A percentile compares a stretch with the other conserved stretches of the same genome.
Evolutionary conservation across 30 jellyfish, hydroid and myxozoan genomes (phyloP).

Genomic region (Clytia hemisphaerica): DNA sequence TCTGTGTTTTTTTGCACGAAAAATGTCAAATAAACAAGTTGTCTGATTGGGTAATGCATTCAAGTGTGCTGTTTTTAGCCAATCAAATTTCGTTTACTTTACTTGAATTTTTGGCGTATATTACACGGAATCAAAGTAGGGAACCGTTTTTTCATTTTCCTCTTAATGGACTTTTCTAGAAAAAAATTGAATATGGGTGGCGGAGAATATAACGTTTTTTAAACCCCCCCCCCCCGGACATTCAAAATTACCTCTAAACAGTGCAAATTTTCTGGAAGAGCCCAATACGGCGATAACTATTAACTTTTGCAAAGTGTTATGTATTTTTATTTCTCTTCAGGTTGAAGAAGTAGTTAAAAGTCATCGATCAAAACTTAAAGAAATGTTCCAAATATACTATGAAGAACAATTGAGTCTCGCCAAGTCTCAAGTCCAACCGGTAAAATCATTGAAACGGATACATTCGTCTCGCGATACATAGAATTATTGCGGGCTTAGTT

Average conservation of each 20-base stretch:
- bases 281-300: background rate
- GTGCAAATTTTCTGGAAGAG: too few species aligned
- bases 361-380: conserved; percentile 44
- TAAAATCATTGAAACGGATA: conserved; percentile 31
- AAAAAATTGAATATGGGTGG: too few species aligned
- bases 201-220: too few species aligned
- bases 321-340: conserved; percentile 7
- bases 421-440: conserved; percentile 65
- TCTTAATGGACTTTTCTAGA: background rate
- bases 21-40: too few species aligned
- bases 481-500: too few species aligned
- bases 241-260: too few species aligned
- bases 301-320: background rate
- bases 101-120: background rate
- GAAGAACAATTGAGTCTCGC: conserved; percentile 76
- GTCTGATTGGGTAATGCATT: too few species aligned
- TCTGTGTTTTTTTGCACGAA: too few species aligned
- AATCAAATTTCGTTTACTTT: background rate
- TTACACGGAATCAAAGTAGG: too few species aligned
- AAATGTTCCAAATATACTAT: conserved; percentile 42
- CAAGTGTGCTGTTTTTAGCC: background rate
- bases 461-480: too few species aligned
- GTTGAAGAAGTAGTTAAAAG: conserved; percentile 35
- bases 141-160: background rate
- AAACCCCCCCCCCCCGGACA: too few species aligned